Base-by-base conservation (phyloP, 30 jellyfish, hydroid and myxozoan genomes). In the Pelagia noctiluca region DNA sequence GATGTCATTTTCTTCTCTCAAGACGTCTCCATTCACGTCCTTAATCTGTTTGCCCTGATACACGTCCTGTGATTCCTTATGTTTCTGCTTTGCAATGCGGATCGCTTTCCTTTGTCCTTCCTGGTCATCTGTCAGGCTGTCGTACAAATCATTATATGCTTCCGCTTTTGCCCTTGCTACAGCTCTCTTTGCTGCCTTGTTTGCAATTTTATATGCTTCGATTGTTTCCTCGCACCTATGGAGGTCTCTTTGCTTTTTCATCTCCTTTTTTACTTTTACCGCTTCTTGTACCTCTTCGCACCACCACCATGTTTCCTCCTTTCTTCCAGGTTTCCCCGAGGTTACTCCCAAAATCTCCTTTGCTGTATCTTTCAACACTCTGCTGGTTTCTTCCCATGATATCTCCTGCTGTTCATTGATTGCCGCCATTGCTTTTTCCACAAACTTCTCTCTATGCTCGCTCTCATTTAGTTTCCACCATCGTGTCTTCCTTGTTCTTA, bases 281-380 rank as follows among this genome's bases (percentile, higher is more conserved):
- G 82, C 77, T 22, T 54, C 78, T 34, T 76, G 77, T 32, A 50
- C 88, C 35, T 50, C 88, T 37, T 76, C 88, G 49, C 63, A 22
- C 88, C 88, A 49, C 82, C 83, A 76, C 82, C 83, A 76, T 16
- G 60, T 30, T 25, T 76, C 60, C 83, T 37, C 30, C 25, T 76
- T 28, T 32, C 47, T 30, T 25, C 63, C 64, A 4, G 82, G 46
- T 54, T 30, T 52, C 13, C 74, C 76, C 46, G 35, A 35, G 19
- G 82, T 49, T 34, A 18, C 46, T 23, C 88, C 88, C 18, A 76
- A 49, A 26, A 52, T 50, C 34, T 76, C 78, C 24, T 50, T 76
- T 23, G 88, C 88, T 52, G 78, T 34, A 24, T 32, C 80, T 25
- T 26, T 49, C 1, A 76, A 24, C 75, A 12, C 73, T 23, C 48